Base-by-base conservation (phyloP, 2,113 vertebrate species). In the Tauraco erythrolophus region DNA sequence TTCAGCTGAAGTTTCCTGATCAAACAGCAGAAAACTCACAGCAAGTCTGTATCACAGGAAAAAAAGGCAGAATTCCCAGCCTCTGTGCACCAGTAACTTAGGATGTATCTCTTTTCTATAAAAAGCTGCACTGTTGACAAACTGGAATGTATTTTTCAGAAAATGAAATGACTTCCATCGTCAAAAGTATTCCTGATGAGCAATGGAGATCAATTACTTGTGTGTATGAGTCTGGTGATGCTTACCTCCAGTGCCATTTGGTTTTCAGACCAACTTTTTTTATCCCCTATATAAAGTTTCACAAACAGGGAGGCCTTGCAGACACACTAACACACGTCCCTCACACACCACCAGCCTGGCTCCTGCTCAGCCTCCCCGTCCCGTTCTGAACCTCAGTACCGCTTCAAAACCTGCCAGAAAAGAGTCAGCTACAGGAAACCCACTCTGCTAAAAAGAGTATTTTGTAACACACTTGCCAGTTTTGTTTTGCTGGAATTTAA, bases 401-500 rank as follows among this genome's bases (percentile, higher is more conserved):
- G 14, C 35, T 75, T 41, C 1, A 74, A 92, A 89, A 61, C 13
- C 64, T 51, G 33, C 18, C 68, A 21, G 9, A 35, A 88, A 56
- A 15, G 25, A 80, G 16, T 43, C 56, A 46, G 74, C 45, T 69
- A 17, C 0, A 1, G 61, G 33, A 88, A 76, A 64, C 12, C 17
- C 5, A 1, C 45, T 30, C 39, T 76, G 28, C 35, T 80, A 37
- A 83, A 83, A 71, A 86, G 28, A 43, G 5, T 53, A 9, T 68
- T 86, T 84, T 41, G 48, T 53, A 84, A 68, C 9, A 57, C 11
- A 21, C 27, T 43, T 51, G 7, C 23, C 27, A 24, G 19, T 50
- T 91, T 70, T 57, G 45, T 56, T 89, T 58, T 80, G 8, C 53
- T 77, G 72, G n/a, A 58, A 66, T 66, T 81, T n/a, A n/a, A 81